Conservation (phyloP, 2,888 invertebrate species). For the Panopea generosa region DNA sequence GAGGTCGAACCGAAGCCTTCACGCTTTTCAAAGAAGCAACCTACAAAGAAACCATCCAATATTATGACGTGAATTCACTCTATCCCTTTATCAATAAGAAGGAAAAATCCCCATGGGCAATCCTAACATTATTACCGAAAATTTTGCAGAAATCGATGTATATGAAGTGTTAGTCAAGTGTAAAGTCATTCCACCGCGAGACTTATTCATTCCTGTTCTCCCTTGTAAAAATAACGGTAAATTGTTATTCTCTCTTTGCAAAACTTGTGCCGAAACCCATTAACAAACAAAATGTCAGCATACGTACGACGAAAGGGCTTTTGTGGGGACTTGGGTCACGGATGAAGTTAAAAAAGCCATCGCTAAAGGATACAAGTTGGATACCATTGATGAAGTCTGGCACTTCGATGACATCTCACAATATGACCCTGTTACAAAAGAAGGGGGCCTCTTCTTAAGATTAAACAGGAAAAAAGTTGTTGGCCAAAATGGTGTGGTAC, state of each 20-base stretch:
- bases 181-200: slow-evolving; percentile 69
- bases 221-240: slow-evolving; percentile 74
- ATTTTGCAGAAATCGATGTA: slow-evolving; percentile 54
- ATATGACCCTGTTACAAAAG: slow-evolving; percentile 14
- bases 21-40: slow-evolving; percentile 61
- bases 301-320: slow-evolving; percentile 21
- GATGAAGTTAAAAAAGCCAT: slow-evolving; percentile 17
- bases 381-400: slow-evolving; percentile 1
- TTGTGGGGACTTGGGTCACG: slow-evolving; percentile 36
- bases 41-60: slow-evolving; percentile 61
- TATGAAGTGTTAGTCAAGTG: slow-evolving; percentile 73
- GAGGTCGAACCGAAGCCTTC: slow-evolving; percentile 70
- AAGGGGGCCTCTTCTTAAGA: slow-evolving; percentile 46
- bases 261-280: slow-evolving; percentile 53
- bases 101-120: slow-evolving; percentile 69
- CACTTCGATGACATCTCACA: slow-evolving; percentile 8
- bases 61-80: slow-evolving; percentile 67
- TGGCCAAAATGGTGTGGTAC: slow-evolving; percentile 65
- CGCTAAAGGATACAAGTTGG: slow-evolving; percentile 8
- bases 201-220: slow-evolving; percentile 77
- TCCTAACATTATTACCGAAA: slow-evolving; percentile 54
- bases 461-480: slow-evolving; percentile 73
- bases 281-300: slow-evolving; percentile 38
- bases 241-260: slow-evolving; percentile 82
- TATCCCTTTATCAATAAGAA: slow-evolving; percentile 74